Evolutionary conservation across 2,797 vertebrate genomes (phyloP), one percentile per base, ranked within the genome.

Genomic region (Melanotaenia trifasciata): DNA sequence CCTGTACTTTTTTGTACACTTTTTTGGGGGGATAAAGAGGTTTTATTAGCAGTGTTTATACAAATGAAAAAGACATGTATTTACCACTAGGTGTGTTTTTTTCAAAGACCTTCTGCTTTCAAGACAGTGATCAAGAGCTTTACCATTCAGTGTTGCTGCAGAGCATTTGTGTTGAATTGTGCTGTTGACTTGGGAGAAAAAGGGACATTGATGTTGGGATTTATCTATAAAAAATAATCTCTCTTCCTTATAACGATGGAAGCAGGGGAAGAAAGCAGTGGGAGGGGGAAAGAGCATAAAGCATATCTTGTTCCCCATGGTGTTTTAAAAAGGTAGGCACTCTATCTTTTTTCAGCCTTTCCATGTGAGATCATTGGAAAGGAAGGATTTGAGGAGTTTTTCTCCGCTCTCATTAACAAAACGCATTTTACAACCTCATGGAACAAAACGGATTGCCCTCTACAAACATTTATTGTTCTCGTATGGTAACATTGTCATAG

Each of bases 91-190:
- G 54, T 47, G 26, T n/a, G 57, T 40, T 74, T 30, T 30, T 83
- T 77, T 85, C 77, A 80, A 75, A 87, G 59, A 60, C 32, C 61
- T 72, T 74, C 73, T 66, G 38, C 56, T 26, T 70, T 58, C 7
- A 3, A 76, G 80, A 81, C 83, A 83, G 51, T 84, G 78, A 89
- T 89, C 74, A 86, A 87, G 70, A 80, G 80, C 70, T 75, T 72
- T 85, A 73, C 80, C 78, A 78, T 86, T 86, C 75, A 71, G 74
- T 13, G 30, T 43, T 58, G 67, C 70, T 54, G 70, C 65, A 50
- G 66, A 79, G 64, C 61, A 73, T 89, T 85, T 82, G 67, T 82
- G 66, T 66, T 14, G 35, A 76, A 54, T 70, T 56, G 30, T 67
- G 56, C 61, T 74, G 74, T 76, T 83, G 77, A 83, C 76, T 79